Evolutionary conservation across 2,888 invertebrate genomes (phyloP).

Genomic region (Drosophila macrothrix): DNA sequence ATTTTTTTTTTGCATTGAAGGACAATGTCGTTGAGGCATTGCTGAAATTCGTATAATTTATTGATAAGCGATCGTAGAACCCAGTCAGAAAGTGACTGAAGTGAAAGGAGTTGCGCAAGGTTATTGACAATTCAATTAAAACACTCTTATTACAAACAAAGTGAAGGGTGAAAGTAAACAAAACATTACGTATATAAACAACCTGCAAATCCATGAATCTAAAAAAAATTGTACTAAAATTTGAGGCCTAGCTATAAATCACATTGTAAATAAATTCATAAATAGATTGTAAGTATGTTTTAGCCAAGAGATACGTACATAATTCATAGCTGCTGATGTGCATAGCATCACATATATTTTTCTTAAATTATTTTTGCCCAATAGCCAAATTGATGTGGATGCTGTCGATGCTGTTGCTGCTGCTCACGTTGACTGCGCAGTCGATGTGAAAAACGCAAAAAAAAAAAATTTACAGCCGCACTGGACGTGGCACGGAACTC

Average conservation of each 20-base stretch:
- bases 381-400: conserved; percentile 67
- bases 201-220: not conserved
- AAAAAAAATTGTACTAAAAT: not conserved
- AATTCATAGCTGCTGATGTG: conserved; percentile 85
- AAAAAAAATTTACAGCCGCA: conserved; percentile 38
- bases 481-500: conserved; percentile 38
- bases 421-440: conserved; percentile 44
- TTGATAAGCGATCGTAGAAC: conserved; percentile 70
- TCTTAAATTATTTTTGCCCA: conserved; percentile 80
- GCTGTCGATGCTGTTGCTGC: conserved; percentile 32
- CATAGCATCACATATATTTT: conserved; percentile 84
- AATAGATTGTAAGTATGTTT: conserved; percentile 19
- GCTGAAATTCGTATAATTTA: conserved; percentile 44
- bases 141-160: not conserved
- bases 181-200: not conserved
- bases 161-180: not conserved
- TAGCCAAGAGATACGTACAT: conserved; percentile 81
- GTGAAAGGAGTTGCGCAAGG: conserved; percentile 50
- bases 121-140: conserved; percentile 19
- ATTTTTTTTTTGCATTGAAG: conserved; percentile 58
- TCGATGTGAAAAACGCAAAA: conserved; percentile 40
- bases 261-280: conserved; percentile 6
- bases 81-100: conserved; percentile 35
- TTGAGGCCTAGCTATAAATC: not conserved
- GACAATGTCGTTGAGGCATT: conserved; percentile 70